Base-by-base conservation (phyloP, 1,140 invertebrate species). In the Drosophila suzukii region DNA sequence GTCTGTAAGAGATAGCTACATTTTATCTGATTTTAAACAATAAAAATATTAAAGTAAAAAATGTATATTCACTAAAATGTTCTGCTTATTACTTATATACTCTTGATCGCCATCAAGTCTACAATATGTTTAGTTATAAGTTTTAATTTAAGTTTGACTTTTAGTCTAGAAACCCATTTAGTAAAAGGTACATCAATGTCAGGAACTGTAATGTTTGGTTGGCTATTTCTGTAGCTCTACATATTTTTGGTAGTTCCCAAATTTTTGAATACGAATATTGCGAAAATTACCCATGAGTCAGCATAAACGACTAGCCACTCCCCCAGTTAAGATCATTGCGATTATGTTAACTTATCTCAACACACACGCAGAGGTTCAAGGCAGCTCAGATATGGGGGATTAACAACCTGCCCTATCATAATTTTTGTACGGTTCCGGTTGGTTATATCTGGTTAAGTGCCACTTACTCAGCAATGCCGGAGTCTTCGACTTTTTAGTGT, bases 401-500 rank as follows among this genome's bases (percentile, higher is more conserved):
- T 47, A 70, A 11, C 15, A 8, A 4, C 17, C n/a, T 15, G 43
- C 5, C 17, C 17, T 5, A 20, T 11, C 11, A 46, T 20, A 0
- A 17, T 34, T 24, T 27, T 32, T 20, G 6, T 7, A 34, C 4
- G 12, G 8, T 38, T 70, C 39, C 30, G 38, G 15, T 17, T 12
- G 38, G 34, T 27, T 55, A 34, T 0, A 24, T 32, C 47, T 8
- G 10, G 30, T 53, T 24, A 3, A 46, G 6, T 0, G 5, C 5
- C 24, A 93, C 93, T 93, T 85, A 94, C 95, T 95, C 49, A 95
- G 93, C 17, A 95, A 84, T 1, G 94, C 94, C 11, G 95, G 95
- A 4, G 95, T 95, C 80, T 95, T 95, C 10, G 95, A 95, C 78
- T 95, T 95, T 74, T 95, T 95, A 27, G 95, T 95, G 78, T 95